Conservation (phyloP, 2,888 invertebrate species). For the Onthophagus sagittarius region DNA sequence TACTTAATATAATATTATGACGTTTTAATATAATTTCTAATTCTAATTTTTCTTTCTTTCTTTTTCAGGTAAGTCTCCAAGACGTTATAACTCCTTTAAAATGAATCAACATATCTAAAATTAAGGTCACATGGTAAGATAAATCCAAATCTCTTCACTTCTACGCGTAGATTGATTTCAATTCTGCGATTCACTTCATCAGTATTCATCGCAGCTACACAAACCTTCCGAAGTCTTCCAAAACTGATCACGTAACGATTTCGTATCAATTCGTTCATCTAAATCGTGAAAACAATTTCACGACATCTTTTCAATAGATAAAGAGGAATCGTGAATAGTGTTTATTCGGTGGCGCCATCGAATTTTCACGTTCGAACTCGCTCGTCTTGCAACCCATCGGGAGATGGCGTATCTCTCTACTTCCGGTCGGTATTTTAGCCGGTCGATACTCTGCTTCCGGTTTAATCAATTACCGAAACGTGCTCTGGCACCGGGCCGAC, state of each 20-base stretch:
- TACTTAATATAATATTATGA: not conserved
- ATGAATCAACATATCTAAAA: not conserved
- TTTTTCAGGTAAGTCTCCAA: slow-evolving; percentile 16
- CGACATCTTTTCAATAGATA: not conserved
- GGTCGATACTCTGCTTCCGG: slow-evolving; percentile 37
- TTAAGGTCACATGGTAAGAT: not conserved
- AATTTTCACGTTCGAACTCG: slow-evolving; percentile 12
- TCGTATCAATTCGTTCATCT: not conserved
- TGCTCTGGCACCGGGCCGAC: not conserved
- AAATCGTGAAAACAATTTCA: not conserved
- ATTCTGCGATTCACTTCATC: not conserved
- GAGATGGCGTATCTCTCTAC: slow-evolving; percentile 33
- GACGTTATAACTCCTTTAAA: not conserved
- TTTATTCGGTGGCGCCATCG: slow-evolving; percentile 17
- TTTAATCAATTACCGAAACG: slow-evolving; percentile 36
- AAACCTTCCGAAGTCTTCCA: not conserved
- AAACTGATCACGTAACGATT: not conserved
- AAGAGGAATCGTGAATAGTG: not conserved
- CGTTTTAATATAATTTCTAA: not conserved
- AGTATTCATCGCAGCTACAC: not conserved
- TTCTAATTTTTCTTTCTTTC: slow-evolving; percentile 3
- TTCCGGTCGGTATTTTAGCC: slow-evolving; percentile 28
- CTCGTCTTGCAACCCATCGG: slow-evolving; percentile 20
- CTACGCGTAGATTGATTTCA: not conserved
- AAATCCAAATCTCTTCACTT: not conserved